Percentiles rank a stretch among this genome's conserved stretches.
These are phyloP conservation scores for Burhinus oedicnemus DNA, from an alignment of 2,113 vertebrate genomes.

Conservation along the genomic window DNA sequence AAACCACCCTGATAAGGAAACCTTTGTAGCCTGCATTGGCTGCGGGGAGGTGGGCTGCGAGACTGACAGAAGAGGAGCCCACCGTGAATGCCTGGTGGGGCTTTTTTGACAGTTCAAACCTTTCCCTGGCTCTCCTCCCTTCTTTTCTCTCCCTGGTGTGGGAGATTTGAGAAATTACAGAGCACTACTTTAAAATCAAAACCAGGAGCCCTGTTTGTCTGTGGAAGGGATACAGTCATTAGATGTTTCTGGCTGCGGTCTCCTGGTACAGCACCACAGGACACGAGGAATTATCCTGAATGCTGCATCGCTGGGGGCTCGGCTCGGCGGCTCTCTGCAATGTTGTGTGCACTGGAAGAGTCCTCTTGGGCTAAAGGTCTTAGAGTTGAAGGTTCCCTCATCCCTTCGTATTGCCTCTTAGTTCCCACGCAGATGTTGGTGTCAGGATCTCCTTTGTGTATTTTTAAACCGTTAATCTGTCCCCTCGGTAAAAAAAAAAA, in stretches of 20 bases:
- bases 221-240: neutral
- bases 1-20: slow-evolving; percentile 39
- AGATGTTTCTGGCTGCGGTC: neutral
- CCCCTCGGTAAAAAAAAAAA: neutral
- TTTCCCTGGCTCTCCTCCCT: neutral
- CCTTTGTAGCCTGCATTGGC: neutral
- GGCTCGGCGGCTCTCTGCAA: neutral
- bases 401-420: neutral
- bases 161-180: neutral
- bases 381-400: neutral
- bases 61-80: neutral
- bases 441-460: neutral
- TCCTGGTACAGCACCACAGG: neutral
- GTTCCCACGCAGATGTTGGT: neutral
- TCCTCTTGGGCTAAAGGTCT: neutral
- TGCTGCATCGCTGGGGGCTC: neutral
- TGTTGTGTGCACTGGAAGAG: neutral
- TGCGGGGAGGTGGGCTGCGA: neutral
- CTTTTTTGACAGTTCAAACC: neutral
- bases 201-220: neutral
- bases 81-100: neutral
- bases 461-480: neutral
- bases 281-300: neutral
- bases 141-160: neutral
- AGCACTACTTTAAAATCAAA: neutral